Evolutionary conservation across 1,140 invertebrate species (phyloP), one percentile per base, ranked within the genome.

Genomic region (Camponotus pennsylvanicus): DNA sequence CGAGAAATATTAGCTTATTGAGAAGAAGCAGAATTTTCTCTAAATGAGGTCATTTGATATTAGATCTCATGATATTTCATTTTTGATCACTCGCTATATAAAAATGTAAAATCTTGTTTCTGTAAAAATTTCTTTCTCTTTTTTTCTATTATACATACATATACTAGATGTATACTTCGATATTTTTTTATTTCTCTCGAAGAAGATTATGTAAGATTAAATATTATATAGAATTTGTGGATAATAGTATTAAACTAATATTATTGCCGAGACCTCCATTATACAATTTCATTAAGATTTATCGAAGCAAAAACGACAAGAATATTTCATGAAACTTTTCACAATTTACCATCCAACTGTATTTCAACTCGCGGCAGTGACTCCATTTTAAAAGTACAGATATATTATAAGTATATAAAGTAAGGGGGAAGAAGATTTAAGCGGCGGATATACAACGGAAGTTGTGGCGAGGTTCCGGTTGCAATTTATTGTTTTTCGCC

Each of bases 401-500:
- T 27, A 27, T 27, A 27, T 27, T 27, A 27, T 27, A 27, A 27
- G 27, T 27, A 27, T 37, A 7, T 21, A 59, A 80, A 69, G 37
- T 57, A 69, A 32, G 21, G 13, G n/a, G 18, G 7, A 32, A n/a
- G 70, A 57, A 80, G 37, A 59, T 80, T 80, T 80, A 80, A 57
- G 40, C 27, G 49, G 78, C 66, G 34, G 34, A 55, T 70, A 80
- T 37, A 32, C 37, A 32, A 27, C 49, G 21, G 18, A 59, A 80
- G 64, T 79, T 69, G 77, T 21, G 21, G 64, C 45, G 21, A 55
- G 49, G 0, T 69, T 57, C 15, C 63, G 45, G 27, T 40, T 13
- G 64, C 63, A 59, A 80, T 80, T 80, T 70, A 80, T 80, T 69
- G 37, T 80, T 80, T 80, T 70, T 69, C 21, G 40, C 59, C 40